Percentiles rank a stretch among this genome's conserved stretches.
Evolutionary conservation across 1,140 invertebrate genomes (phyloP).

Genomic region (Apolygus lucorum): DNA sequence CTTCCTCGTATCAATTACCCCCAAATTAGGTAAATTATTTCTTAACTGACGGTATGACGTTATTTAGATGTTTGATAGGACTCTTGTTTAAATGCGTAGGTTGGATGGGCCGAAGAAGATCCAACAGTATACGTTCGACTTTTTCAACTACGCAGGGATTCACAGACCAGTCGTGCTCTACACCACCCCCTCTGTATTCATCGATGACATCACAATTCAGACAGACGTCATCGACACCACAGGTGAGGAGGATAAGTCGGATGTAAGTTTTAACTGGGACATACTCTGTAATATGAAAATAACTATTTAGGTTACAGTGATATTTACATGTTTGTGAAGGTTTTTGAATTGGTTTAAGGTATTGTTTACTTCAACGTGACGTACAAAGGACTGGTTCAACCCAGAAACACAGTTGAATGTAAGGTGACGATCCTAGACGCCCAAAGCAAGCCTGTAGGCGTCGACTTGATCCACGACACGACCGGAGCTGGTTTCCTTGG

Average conservation of each 20-base stretch:
- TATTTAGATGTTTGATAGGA: too few species aligned
- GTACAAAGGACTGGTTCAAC: conserved; percentile 35
- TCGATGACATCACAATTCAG: conserved; percentile 74
- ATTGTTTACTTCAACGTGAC: conserved; percentile 44
- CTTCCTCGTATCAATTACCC: too few species aligned
- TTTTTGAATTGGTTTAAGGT: too few species aligned
- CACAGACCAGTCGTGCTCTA: conserved; percentile 83
- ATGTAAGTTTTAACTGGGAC: too few species aligned
- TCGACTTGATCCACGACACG: neutral
- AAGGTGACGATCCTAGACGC: conserved; percentile 44
- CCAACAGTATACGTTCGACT: conserved; percentile 85
- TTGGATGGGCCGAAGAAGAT: too few species aligned
- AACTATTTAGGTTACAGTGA: too few species aligned
- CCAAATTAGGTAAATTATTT: too few species aligned
- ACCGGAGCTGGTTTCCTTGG: conserved; percentile 36
- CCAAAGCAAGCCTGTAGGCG: conserved; percentile 36
- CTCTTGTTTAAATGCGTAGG: too few species aligned
- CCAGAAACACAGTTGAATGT: conserved; percentile 40
- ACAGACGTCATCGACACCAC: conserved; percentile 47
- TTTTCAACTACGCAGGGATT: conserved; percentile 97
- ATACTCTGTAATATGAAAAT: too few species aligned
- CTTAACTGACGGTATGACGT: too few species aligned
- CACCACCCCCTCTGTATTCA: conserved; percentile 71
- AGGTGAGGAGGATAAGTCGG: too few species aligned
- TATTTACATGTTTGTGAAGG: too few species aligned